A percentile compares a stretch with the other conserved stretches of the same genome.
These are phyloP conservation scores for Poeciliopsis turrubarensis DNA, from an alignment of 2,113 vertebrate genomes.

Conservation along the genomic window DNA sequence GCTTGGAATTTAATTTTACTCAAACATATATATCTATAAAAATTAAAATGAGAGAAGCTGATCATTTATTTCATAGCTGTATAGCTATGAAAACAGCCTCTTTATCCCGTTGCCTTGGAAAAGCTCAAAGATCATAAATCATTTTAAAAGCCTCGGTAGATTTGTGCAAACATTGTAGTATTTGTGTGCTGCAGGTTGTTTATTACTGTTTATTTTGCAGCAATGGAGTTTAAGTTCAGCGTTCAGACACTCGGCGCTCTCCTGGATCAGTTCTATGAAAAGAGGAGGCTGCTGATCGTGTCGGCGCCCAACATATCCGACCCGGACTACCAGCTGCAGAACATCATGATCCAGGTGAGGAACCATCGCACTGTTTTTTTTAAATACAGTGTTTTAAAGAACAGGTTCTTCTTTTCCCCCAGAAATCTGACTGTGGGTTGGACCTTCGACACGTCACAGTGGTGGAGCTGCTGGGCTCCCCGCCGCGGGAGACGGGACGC, in stretches of 20 bases:
- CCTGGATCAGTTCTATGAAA: constrained; percentile 94
- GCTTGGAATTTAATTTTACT: too few species aligned
- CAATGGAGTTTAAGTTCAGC: constrained; percentile 87
- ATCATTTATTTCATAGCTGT: too few species aligned
- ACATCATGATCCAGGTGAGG: constrained; percentile 90
- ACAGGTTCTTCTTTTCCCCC: constrained; percentile 3
- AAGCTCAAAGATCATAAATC: too few species aligned
- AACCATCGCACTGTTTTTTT: neutral
- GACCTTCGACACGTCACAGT: constrained; percentile 88
- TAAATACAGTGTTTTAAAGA: neutral
- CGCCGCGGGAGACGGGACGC: constrained; percentile 87
- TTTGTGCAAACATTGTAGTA: neutral
- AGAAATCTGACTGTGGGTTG: constrained; percentile 90
- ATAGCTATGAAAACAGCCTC: too few species aligned
- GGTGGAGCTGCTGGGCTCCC: constrained; percentile 88
- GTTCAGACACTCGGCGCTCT: constrained; percentile 85
- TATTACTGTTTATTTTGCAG: constrained; percentile 68
- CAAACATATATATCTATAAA: too few species aligned
- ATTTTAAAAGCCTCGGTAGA: neutral
- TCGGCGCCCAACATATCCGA: constrained; percentile 87
- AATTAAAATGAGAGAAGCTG: too few species aligned
- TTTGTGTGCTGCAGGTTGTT: neutral
- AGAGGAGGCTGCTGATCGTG: constrained; percentile 88
- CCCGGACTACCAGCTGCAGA: constrained; percentile 91
- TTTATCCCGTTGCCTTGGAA: too few species aligned